Evolutionary conservation across 92 coral and sea anemone genomes (phyloP).

Genomic region (Phymanthus crucifer): DNA sequence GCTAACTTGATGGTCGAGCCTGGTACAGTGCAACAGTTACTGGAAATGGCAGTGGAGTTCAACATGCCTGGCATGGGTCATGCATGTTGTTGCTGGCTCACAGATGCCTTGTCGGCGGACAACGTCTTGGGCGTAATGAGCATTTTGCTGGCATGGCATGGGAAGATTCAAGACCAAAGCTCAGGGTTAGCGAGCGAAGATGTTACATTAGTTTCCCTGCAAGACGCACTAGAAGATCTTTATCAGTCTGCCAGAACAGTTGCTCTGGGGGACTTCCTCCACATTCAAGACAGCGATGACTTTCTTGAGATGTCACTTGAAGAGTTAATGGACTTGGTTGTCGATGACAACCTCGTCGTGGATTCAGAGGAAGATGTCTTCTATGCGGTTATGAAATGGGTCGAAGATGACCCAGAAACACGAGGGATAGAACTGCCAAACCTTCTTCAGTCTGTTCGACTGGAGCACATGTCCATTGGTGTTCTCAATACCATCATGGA

Average conservation of each 20-base stretch:
- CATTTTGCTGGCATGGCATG: conserved; percentile 22
- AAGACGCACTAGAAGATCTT: conserved; percentile 25
- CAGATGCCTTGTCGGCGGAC: conserved; percentile 11
- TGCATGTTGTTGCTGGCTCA: conserved; percentile 62
- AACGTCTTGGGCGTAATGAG: conserved; percentile 45
- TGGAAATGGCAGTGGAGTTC: conserved; percentile 36
- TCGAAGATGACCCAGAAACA: conserved; percentile 25
- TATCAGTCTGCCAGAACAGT: conserved; percentile 8
- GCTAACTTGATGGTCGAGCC: conserved; percentile 18
- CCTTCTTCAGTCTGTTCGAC: conserved; percentile 38
- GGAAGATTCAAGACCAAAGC: conserved; percentile 5
- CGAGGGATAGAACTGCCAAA: conserved; percentile 28
- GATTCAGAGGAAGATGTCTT: conserved; percentile 54
- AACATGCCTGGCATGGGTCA: conserved; percentile 46
- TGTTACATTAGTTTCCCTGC: background rate
- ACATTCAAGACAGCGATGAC: conserved; percentile 32
- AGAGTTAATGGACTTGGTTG: conserved; percentile 44
- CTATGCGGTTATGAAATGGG: conserved; percentile 58
- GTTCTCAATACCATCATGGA: conserved; percentile 30
- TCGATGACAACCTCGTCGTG: conserved; percentile 37
- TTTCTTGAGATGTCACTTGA: conserved; percentile 27
- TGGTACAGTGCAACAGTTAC: conserved; percentile 30
- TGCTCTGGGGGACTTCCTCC: conserved; percentile 42
- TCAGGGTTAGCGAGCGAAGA: background rate
- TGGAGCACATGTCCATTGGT: conserved; percentile 49